A percentile compares a stretch with the other conserved stretches of the same genome.
Conservation (phyloP, 2,797 vertebrate species). For the Oryzias sinensis region DNA sequence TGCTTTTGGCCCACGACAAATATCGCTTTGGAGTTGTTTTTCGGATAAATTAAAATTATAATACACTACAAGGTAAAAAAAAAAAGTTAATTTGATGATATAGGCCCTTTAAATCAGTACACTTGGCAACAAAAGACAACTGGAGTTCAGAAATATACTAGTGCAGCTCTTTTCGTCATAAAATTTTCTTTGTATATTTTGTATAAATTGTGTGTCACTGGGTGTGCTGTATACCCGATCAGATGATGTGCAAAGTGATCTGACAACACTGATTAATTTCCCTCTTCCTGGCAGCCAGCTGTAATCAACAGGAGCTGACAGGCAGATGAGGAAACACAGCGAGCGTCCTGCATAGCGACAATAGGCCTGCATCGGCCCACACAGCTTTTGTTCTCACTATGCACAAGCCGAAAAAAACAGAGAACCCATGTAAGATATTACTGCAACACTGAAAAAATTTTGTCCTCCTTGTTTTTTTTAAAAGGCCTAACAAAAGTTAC, state of each 20-base stretch:
- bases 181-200: conserved; percentile 34
- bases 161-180: conserved; percentile 20
- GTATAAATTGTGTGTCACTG: conserved; percentile 45
- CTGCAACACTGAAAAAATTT: background rate
- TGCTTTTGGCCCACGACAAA: no score
- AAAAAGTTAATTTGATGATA: no score
- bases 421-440: conserved; percentile 6
- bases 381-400: conserved; percentile 44
- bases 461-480: background rate
- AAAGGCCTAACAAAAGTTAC: no score
- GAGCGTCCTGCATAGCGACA: conserved; percentile 53
- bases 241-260: conserved; percentile 54
- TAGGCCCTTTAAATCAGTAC: background rate
- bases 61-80: no score
- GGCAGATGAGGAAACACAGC: conserved; percentile 70
- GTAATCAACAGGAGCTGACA: conserved; percentile 72
- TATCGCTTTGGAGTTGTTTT: no score
- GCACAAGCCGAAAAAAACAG: conserved; percentile 23
- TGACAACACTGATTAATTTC: conserved; percentile 67
- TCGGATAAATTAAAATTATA: no score
- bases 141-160: conserved; percentile 43
- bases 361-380: conserved; percentile 39
- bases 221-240: conserved; percentile 41
- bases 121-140: conserved; percentile 34
- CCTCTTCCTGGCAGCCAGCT: conserved; percentile 61